Percentiles rank a stretch among this genome's conserved stretches.
Conservation (phyloP, 2,113 vertebrate genomes). For the Xyrauchen texanus region DNA sequence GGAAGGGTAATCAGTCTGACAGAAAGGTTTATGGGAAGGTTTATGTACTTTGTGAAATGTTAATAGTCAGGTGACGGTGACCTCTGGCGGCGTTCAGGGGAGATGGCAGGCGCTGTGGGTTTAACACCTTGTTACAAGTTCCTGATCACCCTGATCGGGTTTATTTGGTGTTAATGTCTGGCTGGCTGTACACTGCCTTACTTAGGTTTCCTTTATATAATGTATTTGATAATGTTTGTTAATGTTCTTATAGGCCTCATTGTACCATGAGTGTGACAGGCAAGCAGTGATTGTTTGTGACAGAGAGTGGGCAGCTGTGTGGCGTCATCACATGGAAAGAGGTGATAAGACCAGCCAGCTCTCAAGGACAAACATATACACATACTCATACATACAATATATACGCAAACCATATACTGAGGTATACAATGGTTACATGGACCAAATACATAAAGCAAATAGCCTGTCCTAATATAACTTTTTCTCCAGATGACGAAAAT, state of each 20-base stretch:
- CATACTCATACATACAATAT: no score
- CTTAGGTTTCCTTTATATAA: background rate
- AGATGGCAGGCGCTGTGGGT: no score
- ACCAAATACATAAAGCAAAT: conserved; percentile 11
- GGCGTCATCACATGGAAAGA: conserved; percentile 83
- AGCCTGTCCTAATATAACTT: background rate
- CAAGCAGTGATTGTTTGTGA: conserved; percentile 81
- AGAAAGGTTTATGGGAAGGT: no score
- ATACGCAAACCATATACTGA: conserved; percentile 5
- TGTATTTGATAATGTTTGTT: background rate
- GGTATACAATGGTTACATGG: background rate
- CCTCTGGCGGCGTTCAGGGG: no score
- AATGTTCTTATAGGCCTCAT: conserved; percentile 75
- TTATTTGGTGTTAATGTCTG: no score
- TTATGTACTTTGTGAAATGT: no score
- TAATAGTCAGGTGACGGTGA: no score
- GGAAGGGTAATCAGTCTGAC: no score
- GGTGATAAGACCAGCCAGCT: conserved; percentile 67
- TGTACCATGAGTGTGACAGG: conserved; percentile 79
- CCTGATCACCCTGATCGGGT: no score
- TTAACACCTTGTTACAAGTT: no score
- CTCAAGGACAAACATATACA: no score
- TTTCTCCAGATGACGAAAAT: conserved; percentile 79
- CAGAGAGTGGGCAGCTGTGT: conserved; percentile 75
- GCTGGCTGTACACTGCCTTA: background rate